Evolutionary conservation across 2,113 vertebrate genomes (phyloP).

Genomic region (Chloroceryle aenea): DNA sequence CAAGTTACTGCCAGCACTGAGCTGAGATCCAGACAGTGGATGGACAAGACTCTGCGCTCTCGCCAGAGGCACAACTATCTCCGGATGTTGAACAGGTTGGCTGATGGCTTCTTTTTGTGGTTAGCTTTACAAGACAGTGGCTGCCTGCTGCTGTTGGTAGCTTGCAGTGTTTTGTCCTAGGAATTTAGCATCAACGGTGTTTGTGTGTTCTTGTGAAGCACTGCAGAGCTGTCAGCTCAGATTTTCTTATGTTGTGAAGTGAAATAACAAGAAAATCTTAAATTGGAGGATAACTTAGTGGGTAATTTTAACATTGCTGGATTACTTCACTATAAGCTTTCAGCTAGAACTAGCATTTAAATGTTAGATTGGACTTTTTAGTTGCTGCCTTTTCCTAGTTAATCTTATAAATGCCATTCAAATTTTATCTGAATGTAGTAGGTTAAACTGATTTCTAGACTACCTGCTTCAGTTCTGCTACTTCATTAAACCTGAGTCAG

Average conservation of each 20-base stretch:
- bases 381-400: neutral
- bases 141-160: neutral
- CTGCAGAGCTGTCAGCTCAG: neutral
- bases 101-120: neutral
- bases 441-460: neutral
- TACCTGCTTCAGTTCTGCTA: neutral
- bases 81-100: constrained; percentile 74
- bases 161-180: neutral
- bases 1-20: constrained; percentile 62
- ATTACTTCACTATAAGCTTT: neutral
- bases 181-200: neutral
- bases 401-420: neutral
- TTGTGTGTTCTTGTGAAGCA: neutral
- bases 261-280: neutral
- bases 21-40: constrained; percentile 68
- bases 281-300: neutral
- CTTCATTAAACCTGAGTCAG: neutral
- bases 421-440: neutral
- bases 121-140: neutral
- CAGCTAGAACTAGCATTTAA: neutral
- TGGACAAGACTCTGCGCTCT: constrained; percentile 67
- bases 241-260: neutral
- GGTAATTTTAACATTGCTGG: neutral
- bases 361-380: neutral
- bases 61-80: constrained; percentile 79